phyloP scores from a whole-genome alignment of 2,888 invertebrate genomes.

The Ornithoptera alexandrae region DNA sequence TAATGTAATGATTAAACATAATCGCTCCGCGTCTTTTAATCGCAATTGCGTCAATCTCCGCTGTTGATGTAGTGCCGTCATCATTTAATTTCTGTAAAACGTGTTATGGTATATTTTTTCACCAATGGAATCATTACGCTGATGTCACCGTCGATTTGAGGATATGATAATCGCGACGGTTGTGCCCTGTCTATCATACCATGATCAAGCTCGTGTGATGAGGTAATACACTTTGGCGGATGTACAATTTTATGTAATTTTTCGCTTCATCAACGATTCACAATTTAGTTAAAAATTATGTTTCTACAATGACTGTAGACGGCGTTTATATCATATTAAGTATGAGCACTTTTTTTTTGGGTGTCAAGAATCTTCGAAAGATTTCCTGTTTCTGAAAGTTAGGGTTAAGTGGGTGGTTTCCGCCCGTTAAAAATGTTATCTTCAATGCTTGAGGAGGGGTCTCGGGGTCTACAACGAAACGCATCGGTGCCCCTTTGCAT shows the following conservation, averaged over 20 bases:
- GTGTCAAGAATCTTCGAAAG: too few relatives aligned
- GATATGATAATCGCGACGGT: slow-evolving; percentile 67
- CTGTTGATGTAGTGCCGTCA: slow-evolving; percentile 63
- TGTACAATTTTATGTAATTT: slow-evolving; percentile 42
- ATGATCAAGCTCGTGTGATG: slow-evolving; percentile 44
- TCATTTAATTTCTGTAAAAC: slow-evolving; percentile 58
- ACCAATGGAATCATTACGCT: slow-evolving; percentile 58
- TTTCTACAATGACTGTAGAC: slow-evolving; percentile 45
- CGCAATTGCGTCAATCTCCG: slow-evolving; percentile 62
- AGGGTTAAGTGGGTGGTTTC: too few relatives aligned
- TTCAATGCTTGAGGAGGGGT: too few relatives aligned
- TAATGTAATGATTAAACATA: slow-evolving; percentile 59
- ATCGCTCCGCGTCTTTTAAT: slow-evolving; percentile 45
- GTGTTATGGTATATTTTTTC: slow-evolving; percentile 58
- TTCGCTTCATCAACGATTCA: slow-evolving; percentile 52
- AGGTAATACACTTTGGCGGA: slow-evolving; percentile 61
- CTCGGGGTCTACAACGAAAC: too few relatives aligned
- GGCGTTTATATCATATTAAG: slow-evolving; percentile 12
- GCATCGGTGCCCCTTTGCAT: too few relatives aligned
- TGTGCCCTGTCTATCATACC: slow-evolving; percentile 49
- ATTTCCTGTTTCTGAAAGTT: too few relatives aligned
- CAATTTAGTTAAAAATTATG: slow-evolving; percentile 54
- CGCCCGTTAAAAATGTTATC: too few relatives aligned
- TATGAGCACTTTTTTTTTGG: too few relatives aligned
- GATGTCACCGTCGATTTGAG: slow-evolving; percentile 69